Evolutionary conservation across 2,888 invertebrate genomes (phyloP).

Genomic region (Ashinkailepas kermadecensis): DNA sequence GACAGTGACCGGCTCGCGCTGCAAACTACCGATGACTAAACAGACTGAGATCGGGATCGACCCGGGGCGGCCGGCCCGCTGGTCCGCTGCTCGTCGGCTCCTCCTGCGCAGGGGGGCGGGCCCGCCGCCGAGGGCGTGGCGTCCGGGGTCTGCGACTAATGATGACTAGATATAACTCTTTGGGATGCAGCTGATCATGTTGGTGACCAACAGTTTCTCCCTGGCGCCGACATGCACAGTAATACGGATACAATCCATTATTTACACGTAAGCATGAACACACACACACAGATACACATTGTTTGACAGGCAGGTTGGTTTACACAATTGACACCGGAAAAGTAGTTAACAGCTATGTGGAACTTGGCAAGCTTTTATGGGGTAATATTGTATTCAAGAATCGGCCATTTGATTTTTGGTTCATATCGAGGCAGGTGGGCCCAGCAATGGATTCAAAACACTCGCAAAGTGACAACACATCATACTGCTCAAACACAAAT

Average conservation of each 20-base stretch:
- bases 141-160: neutral
- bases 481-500: neutral
- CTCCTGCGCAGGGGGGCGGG: neutral
- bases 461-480: too few species aligned
- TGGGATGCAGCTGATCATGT: neutral
- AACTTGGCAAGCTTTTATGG: neutral
- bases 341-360: neutral
- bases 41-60: constrained; percentile 9
- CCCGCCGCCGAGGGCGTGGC: neutral
- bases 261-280: neutral
- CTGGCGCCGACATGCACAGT: neutral
- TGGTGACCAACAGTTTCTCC: neutral
- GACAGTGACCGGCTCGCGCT: neutral
- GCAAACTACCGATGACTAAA: neutral
- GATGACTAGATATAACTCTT: constrained; percentile 3
- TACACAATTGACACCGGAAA: neutral
- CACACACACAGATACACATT: neutral
- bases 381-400: neutral
- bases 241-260: neutral
- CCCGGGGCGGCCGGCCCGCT: neutral
- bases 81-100: neutral
- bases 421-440: neutral
- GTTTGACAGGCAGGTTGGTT: neutral
- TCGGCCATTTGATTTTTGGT: neutral
- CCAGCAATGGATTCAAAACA: too few species aligned